A percentile compares a stretch with the other conserved stretches of the same genome.
These are phyloP conservation scores for Cavia aperea DNA, from an alignment of 2,113 vertebrate genomes.

Conservation along the genomic window DNA sequence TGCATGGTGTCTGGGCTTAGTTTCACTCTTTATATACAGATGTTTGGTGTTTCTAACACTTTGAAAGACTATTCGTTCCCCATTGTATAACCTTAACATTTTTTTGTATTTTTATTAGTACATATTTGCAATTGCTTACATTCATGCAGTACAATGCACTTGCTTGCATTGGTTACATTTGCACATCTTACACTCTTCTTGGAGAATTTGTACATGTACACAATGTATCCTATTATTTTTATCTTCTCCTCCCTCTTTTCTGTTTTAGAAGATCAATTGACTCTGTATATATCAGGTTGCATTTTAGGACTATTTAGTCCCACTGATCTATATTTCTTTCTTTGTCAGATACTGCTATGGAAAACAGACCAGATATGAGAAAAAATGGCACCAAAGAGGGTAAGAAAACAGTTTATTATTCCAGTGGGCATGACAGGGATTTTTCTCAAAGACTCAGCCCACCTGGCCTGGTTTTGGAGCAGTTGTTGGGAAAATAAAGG, in stretches of 20 bases:
- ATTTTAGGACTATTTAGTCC: not conserved
- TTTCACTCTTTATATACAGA: not conserved
- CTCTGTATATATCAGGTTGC: not conserved
- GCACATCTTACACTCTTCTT: not conserved
- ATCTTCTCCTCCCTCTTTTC: not conserved
- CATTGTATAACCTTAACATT: not conserved
- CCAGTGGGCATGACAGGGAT: too few species aligned
- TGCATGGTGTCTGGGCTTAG: not conserved
- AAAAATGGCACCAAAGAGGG: too few species aligned
- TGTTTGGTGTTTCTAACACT: not conserved
- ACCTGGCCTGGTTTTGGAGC: too few species aligned
- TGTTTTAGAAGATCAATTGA: not conserved
- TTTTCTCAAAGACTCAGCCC: too few species aligned
- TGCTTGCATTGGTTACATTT: too few species aligned
- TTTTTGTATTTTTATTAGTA: not conserved
- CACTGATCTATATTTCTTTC: not conserved
- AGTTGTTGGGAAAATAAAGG: too few species aligned
- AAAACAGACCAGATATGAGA: too few species aligned
- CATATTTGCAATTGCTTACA: not conserved
- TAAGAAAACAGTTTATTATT: too few species aligned
- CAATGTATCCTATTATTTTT: not conserved
- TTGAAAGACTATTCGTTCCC: not conserved
- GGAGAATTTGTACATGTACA: not conserved
- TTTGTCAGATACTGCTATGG: not conserved
- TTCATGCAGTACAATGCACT: not conserved